Conservation (phyloP, 2,113 vertebrate genomes). For the Oreochromis tanganicae region DNA sequence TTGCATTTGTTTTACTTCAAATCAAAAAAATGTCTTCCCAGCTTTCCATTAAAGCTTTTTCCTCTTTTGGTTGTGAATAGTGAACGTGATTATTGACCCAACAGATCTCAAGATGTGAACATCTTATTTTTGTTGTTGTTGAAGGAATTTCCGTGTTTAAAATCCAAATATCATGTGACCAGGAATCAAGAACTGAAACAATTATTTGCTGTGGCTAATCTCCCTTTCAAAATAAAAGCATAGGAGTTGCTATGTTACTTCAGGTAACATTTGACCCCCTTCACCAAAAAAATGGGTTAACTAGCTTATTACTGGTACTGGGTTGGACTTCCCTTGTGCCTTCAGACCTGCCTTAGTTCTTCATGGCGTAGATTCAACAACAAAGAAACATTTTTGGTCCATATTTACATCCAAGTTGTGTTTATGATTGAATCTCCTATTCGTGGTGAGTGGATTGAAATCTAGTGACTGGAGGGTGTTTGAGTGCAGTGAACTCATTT, state of each 20-base stretch:
- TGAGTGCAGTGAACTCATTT: neutral
- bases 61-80: neutral
- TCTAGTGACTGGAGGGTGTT: neutral
- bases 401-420: neutral
- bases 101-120: neutral
- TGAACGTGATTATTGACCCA: neutral
- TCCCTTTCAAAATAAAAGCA: neutral
- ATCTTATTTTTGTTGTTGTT: neutral
- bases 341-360: neutral
- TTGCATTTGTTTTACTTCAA: slow-evolving; percentile 31
- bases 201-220: neutral
- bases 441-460: fast-evolving
- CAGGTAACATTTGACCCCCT: no score
- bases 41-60: slow-evolving; percentile 34
- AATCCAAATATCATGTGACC: neutral
- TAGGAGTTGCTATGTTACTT: neutral
- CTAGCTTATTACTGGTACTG: neutral
- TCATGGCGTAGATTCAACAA: neutral
- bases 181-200: neutral
- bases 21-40: slow-evolving; percentile 29
- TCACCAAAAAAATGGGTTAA: fast-evolving
- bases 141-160: neutral
- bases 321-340: neutral
- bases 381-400: neutral
- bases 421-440: neutral